These are phyloP conservation scores for Atta texana DNA, from an alignment of 1,140 invertebrate species.

Conservation along the genomic window DNA sequence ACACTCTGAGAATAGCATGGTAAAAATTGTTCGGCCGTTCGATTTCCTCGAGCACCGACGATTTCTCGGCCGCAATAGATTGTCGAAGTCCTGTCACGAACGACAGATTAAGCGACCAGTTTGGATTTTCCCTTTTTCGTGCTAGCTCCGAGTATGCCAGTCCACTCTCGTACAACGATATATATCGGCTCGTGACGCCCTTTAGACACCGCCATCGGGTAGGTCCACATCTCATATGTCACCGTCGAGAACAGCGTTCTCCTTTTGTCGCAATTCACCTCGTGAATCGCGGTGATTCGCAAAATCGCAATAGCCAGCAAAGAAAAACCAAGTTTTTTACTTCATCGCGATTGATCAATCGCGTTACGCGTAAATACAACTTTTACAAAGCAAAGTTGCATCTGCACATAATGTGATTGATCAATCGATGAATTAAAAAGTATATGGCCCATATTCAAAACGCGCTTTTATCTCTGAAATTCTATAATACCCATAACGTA, in stretches of 20 bases:
- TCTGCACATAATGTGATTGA: too few species aligned
- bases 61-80: conserved; percentile 53
- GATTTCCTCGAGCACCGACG: conserved; percentile 53
- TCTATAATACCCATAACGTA: too few species aligned
- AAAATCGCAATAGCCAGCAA: background rate
- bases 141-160: conserved; percentile 5
- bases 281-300: conserved; percentile 26
- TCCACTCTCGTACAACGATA: conserved; percentile 13
- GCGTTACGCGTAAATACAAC: too few species aligned
- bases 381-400: too few species aligned
- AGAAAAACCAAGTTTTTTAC: background rate
- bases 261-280: conserved; percentile 17
- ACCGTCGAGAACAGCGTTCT: conserved; percentile 16
- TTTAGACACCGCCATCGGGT: conserved; percentile 33
- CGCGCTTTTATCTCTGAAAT: too few species aligned
- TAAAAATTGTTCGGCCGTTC: conserved; percentile 33
- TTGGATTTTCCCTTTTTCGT: conserved; percentile 61
- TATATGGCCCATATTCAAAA: too few species aligned
- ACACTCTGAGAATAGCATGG: conserved; percentile 26
- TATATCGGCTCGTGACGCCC: conserved; percentile 39
- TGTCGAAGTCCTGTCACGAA: conserved; percentile 57
- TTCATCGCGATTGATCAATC: too few species aligned
- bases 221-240: conserved; percentile 28
- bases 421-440: too few species aligned
- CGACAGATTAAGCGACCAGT: conserved; percentile 65